A percentile compares a stretch with the other conserved stretches of the same genome.
These are phyloP conservation scores for Melanostigma gelatinosum DNA, from an alignment of 2,113 vertebrate species.

Conservation along the genomic window DNA sequence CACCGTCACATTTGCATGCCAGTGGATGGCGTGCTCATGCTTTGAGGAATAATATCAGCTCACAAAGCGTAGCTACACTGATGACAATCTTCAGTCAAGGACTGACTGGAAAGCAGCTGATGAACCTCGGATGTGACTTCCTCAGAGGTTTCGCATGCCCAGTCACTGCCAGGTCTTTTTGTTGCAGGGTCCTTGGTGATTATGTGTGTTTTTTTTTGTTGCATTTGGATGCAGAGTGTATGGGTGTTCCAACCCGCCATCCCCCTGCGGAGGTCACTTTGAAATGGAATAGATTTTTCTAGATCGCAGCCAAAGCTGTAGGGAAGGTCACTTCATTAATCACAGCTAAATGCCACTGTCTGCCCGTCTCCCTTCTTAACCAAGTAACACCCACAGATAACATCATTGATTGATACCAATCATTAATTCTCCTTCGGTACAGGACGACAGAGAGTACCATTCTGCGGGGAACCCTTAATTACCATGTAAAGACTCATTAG, in stretches of 20 bases:
- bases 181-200: constrained; percentile 9
- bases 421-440: constrained; percentile 80
- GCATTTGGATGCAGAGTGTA: constrained; percentile 70
- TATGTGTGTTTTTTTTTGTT: constrained; percentile 39
- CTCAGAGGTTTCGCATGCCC: constrained; percentile 16
- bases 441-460: constrained; percentile 67
- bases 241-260: constrained; percentile 61
- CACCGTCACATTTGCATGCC: constrained; percentile 42
- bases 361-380: constrained; percentile 72
- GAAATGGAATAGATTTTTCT: constrained; percentile 82
- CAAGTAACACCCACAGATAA: constrained; percentile 77
- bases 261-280: constrained; percentile 74
- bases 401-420: constrained; percentile 84
- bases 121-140: constrained; percentile 11
- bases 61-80: background rate
- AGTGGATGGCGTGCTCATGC: background rate
- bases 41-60: constrained; percentile 26
- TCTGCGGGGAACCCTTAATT: constrained; percentile 79
- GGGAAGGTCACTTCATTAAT: constrained; percentile 87
- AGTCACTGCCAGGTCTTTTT: background rate
- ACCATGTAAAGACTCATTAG: constrained; percentile 82
- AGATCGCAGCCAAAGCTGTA: constrained; percentile 72
- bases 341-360: constrained; percentile 81
- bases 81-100: background rate
- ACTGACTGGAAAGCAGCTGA: background rate